Evolutionary conservation across 2,113 vertebrate species (phyloP).

Genomic region (Ranitomeya variabilis): DNA sequence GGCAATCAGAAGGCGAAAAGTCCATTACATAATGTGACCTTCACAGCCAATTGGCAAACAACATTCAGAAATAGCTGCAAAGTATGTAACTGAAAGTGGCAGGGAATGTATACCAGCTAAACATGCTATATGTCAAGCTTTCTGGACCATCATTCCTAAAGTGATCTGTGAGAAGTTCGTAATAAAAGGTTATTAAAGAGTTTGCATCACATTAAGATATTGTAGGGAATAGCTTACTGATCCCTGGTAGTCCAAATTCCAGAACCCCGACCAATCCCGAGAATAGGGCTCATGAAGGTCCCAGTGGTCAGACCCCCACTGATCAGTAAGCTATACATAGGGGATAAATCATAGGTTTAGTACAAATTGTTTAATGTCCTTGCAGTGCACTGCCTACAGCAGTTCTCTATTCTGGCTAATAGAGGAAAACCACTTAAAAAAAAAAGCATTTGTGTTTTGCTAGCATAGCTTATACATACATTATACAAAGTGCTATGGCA

Average conservation of each 20-base stretch:
- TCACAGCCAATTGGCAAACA: background rate
- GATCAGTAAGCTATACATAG: no score
- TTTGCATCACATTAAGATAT: no score
- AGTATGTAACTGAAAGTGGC: conserved; percentile 18
- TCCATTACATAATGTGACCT: background rate
- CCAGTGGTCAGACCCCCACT: no score
- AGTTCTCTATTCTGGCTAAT: background rate
- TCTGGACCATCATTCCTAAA: background rate
- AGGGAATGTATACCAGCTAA: background rate
- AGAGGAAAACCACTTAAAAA: background rate
- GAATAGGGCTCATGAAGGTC: no score
- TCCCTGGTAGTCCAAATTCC: no score
- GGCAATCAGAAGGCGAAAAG: background rate
- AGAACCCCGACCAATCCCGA: no score
- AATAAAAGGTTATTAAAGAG: background rate
- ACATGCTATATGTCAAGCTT: background rate
- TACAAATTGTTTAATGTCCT: background rate
- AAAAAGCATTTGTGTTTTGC: background rate
- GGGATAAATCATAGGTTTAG: no score
- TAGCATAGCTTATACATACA: background rate
- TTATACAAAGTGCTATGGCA: background rate
- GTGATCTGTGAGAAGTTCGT: background rate
- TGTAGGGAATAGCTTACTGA: no score
- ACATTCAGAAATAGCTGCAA: conserved; percentile 40
- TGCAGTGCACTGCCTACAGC: background rate